Conservation (phyloP, 1,140 invertebrate species). For the Drosophila micromelanica region DNA sequence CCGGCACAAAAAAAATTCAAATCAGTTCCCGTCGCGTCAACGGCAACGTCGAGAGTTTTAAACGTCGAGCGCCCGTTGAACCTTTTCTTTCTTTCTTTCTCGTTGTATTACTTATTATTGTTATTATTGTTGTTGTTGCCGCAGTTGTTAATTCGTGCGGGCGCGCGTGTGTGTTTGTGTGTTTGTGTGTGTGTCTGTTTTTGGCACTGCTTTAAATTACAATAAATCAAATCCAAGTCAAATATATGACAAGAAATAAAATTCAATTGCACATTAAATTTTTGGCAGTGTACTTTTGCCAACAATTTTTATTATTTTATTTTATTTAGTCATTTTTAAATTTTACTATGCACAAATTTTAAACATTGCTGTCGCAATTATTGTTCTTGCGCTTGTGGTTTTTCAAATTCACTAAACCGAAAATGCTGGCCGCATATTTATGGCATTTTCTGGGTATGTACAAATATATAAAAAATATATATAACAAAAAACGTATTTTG, state of each 20-base stretch:
- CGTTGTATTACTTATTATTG: background rate
- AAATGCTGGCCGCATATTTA: conserved; percentile 51
- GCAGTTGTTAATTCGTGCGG: conserved; percentile 5
- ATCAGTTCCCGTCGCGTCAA: conserved; percentile 64
- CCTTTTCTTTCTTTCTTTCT: conserved; percentile 9
- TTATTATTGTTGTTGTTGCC: conserved; percentile 5
- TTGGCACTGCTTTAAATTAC: conserved; percentile 28
- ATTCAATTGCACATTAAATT: conserved; percentile 2
- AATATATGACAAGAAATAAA: conserved; percentile 18
- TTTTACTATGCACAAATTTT: conserved; percentile 27
- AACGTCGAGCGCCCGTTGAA: conserved; percentile 27
- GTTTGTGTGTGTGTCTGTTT: conserved; percentile 18
- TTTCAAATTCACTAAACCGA: conserved; percentile 29
- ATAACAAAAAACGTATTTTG: background rate
- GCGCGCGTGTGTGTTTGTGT: conserved; percentile 25
- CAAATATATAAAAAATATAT: too few species aligned
- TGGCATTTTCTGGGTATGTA: conserved; percentile 38
- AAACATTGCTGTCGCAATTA: conserved; percentile 2
- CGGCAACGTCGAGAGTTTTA: conserved; percentile 43
- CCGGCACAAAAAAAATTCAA: conserved; percentile 55
- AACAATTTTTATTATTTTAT: conserved; percentile 1
- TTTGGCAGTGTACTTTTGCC: conserved; percentile 19
- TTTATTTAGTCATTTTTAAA: background rate
- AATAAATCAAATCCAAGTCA: conserved; percentile 47
- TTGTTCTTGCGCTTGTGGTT: background rate